Percentiles rank a stretch among this genome's conserved stretches.
phyloP scores from a whole-genome alignment of 2,888 invertebrate genomes.

The Nymphalis c-album region DNA sequence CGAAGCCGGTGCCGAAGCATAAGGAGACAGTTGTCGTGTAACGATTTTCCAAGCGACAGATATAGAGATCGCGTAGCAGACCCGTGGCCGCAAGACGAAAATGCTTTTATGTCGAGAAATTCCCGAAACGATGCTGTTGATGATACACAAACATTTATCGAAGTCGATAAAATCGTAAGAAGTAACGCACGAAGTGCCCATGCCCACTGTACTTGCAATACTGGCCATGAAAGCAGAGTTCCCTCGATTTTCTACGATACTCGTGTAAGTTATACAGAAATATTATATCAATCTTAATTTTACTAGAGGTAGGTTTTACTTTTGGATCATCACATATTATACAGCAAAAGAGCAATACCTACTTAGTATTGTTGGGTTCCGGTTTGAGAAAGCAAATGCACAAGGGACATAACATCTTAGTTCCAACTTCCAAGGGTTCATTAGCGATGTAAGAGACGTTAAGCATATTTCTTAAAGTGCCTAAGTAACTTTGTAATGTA shows the following conservation, averaged over 20 bases:
- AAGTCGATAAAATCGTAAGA: slow-evolving; percentile 64
- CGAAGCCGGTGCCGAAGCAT: slow-evolving; percentile 74
- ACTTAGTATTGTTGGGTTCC: no score
- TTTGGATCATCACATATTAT: not conserved
- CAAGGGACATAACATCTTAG: no score
- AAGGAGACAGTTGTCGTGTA: slow-evolving; percentile 76
- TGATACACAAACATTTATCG: slow-evolving; percentile 65
- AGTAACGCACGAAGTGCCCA: slow-evolving; percentile 54
- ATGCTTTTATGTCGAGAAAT: slow-evolving; percentile 60
- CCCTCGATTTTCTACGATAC: slow-evolving; percentile 73
- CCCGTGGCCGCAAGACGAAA: slow-evolving; percentile 64
- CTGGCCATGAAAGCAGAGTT: slow-evolving; percentile 59
- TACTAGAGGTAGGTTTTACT: no score
- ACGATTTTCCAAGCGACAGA: slow-evolving; percentile 75
- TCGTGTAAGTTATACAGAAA: slow-evolving; percentile 58
- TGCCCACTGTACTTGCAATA: slow-evolving; percentile 69
- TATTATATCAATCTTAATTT: no score
- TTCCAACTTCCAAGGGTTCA: no score
- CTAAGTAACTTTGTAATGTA: no score
- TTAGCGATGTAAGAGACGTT: no score
- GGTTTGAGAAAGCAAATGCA: no score
- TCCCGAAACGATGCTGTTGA: slow-evolving; percentile 64
- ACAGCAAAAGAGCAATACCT: no score
- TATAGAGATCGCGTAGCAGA: slow-evolving; percentile 65
- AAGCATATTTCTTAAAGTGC: no score